phyloP scores from a whole-genome alignment of 2,797 vertebrate species.

The Leptatherina wallacei region DNA sequence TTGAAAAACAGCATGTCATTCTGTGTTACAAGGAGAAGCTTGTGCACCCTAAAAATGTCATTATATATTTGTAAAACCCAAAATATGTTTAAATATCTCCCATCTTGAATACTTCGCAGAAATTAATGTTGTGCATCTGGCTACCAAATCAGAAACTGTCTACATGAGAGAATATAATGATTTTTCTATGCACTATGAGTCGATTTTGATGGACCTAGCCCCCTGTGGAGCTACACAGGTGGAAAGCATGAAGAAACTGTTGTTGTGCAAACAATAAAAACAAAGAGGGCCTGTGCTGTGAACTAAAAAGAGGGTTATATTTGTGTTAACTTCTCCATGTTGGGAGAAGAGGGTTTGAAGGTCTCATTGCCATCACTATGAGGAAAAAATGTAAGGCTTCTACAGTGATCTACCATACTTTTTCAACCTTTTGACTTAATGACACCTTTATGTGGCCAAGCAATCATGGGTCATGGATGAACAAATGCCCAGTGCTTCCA shows the following conservation, averaged over 20 bases:
- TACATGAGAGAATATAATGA: conserved; percentile 10
- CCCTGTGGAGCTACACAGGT: conserved; percentile 44
- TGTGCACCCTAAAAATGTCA: too few relatives aligned
- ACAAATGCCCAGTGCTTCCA: conserved; percentile 55
- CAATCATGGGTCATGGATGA: conserved; percentile 51
- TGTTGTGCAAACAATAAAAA: conserved; percentile 33
- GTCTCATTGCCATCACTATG: conserved; percentile 17
- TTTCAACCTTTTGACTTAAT: conserved; percentile 54
- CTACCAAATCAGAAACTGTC: conserved; percentile 8
- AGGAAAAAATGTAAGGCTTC: background rate
- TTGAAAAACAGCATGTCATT: background rate
- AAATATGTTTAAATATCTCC: conserved; percentile 9
- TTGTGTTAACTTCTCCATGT: conserved; percentile 26
- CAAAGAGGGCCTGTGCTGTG: conserved; percentile 25
- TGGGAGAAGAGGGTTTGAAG: background rate
- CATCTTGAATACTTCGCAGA: background rate
- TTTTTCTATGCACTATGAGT: conserved; percentile 20
- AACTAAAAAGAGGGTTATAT: conserved; percentile 49
- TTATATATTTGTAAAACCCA: background rate
- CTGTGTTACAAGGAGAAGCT: background rate
- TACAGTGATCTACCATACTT: conserved; percentile 6
- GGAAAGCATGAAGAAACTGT: conserved; percentile 28
- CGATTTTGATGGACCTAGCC: conserved; percentile 19
- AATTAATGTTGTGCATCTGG: background rate
- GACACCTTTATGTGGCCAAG: conserved; percentile 43